Base-by-base conservation (phyloP, 2,113 vertebrate genomes). In the Halichoerus grypus region DNA sequence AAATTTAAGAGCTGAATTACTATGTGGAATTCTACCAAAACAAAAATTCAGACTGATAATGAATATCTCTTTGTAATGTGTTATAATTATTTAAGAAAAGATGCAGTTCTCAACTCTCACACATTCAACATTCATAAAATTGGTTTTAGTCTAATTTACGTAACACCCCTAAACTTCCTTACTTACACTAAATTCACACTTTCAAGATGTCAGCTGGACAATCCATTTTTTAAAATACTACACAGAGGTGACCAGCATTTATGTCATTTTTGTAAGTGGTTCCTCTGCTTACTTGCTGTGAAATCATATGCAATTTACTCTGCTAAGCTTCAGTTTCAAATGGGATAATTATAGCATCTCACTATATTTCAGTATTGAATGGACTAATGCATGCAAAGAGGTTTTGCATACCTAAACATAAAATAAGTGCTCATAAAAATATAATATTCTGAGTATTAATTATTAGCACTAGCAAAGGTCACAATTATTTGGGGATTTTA, bases 371-470 rank as follows among this genome's bases (percentile, higher is more conserved):
- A 67, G 6, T 92, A 39, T 94, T 94, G 51, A 76, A 71, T 91
- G 21, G 46, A 82, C 46, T 77, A 61, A 94, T 95, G 5, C 8
- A 82, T 46, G 1, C 21, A 71, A 94, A 80, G 42, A 65, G 74
- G 11, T 76, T 88, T 88, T 42, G 39, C 39, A 42, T 42, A 42
- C 39, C 39, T 42, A 42, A 42, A 42, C 13, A 88, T 42, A 93
- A 89, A 93, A 53, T 74, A 85, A 69, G 8, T 59, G 39, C 12
- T 86, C n/a, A 94, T 84, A 77, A 92, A 95, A 93, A 21, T 91
- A 91, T 74, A 61, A 42, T 84, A 85, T n/a, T 93, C 36, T 46
- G 33, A 92, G 77, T 91, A 92, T 94, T 88, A 94, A 59, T 49
- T 81, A 80, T 55, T 80, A 82, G 16, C 33, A 51, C 22, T 26